A percentile compares a stretch with the other conserved stretches of the same genome.
These are phyloP conservation scores for Erynnis tages DNA, from an alignment of 2,888 invertebrate species.

Conservation along the genomic window DNA sequence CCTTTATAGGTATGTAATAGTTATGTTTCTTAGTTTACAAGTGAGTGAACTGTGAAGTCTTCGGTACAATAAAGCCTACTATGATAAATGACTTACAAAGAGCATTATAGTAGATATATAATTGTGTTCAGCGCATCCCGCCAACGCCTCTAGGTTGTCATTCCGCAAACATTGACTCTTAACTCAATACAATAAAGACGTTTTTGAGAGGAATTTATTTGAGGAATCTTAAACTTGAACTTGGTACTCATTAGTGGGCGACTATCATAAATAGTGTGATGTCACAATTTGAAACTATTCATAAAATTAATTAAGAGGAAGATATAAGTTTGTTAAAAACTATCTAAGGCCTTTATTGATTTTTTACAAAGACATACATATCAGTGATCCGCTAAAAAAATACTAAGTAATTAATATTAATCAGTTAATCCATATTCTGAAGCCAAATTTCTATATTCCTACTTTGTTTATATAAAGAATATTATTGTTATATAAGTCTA, in stretches of 20 bases:
- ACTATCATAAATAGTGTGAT: conserved; percentile 9
- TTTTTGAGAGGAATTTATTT: background rate
- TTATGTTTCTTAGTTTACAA: background rate
- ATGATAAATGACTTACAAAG: conserved; percentile 17
- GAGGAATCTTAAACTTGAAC: conserved; percentile 24
- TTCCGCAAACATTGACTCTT: conserved; percentile 5
- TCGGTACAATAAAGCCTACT: conserved; percentile 12
- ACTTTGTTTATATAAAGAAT: no score
- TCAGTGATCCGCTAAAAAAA: no score
- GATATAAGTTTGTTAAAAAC: no score
- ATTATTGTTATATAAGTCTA: no score
- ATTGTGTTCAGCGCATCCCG: conserved; percentile 18
- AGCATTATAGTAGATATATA: background rate
- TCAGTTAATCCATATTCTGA: no score
- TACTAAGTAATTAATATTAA: no score
- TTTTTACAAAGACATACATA: no score
- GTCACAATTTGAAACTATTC: no score
- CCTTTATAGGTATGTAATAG: no score
- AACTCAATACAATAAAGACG: conserved; percentile 9
- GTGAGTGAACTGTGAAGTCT: background rate
- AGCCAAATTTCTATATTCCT: no score
- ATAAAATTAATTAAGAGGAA: no score
- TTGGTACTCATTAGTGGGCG: conserved; percentile 14
- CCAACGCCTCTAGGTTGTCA: conserved; percentile 7
- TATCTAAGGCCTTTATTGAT: no score